A percentile compares a stretch with the other conserved stretches of the same genome.
These are phyloP conservation scores for Zhuqinia jingwanae DNA, from an alignment of 2,888 invertebrate species.

Conservation along the genomic window DNA sequence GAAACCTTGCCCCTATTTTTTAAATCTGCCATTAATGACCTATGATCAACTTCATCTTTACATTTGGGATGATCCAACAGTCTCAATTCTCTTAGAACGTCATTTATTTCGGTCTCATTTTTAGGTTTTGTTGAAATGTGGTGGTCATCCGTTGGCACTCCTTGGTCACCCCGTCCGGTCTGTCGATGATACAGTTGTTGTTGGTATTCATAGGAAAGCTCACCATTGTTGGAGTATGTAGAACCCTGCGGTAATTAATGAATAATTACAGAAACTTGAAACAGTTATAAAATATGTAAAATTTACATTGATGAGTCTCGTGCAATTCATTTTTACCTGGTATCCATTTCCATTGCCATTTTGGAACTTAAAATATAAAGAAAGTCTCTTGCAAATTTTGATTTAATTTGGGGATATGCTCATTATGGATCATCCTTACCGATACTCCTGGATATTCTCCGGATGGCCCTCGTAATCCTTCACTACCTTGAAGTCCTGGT, in stretches of 20 bases:
- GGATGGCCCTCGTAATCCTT: conserved; percentile 36
- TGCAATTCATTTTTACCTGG: background rate
- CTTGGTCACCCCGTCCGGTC: conserved; percentile 62
- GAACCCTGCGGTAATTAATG: background rate
- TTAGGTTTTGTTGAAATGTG: background rate
- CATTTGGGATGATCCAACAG: conserved; percentile 72
- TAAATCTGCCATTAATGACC: conserved; percentile 64
- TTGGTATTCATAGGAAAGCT: background rate
- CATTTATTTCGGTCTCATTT: conserved; percentile 49
- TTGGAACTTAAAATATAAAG: background rate
- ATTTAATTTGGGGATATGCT: no score
- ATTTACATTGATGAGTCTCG: no score
- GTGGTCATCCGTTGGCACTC: conserved; percentile 16
- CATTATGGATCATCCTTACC: no score
- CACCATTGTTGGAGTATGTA: background rate
- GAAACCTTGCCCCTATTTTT: conserved; percentile 71
- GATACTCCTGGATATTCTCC: conserved; percentile 43
- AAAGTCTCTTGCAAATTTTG: background rate
- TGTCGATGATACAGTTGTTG: background rate
- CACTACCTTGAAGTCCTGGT: background rate
- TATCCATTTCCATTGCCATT: conserved; percentile 10
- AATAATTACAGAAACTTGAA: background rate
- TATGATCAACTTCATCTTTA: conserved; percentile 72
- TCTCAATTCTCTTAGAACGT: conserved; percentile 65
- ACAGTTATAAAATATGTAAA: no score